Evolutionary conservation across 2,888 invertebrate species (phyloP).

Genomic region (Xestia rhomboidea): DNA sequence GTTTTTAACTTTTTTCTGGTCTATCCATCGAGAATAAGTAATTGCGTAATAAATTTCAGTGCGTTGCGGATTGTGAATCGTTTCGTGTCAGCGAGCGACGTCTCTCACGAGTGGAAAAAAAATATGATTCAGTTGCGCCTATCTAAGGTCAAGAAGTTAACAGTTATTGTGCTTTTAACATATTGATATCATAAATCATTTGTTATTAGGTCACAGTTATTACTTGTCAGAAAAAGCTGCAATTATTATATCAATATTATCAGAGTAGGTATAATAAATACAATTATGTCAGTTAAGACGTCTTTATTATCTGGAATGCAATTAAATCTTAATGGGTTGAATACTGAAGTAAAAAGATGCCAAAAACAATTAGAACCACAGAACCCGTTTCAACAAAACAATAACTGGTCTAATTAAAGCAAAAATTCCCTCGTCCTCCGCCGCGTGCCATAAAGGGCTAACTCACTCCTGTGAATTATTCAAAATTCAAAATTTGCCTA

Average conservation of each 20-base stretch:
- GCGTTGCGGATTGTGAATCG: slow-evolving; percentile 61
- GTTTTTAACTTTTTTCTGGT: slow-evolving; percentile 64
- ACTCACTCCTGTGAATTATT: slow-evolving; percentile 86
- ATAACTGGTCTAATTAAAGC: slow-evolving; percentile 71
- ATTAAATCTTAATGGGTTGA: slow-evolving; percentile 49
- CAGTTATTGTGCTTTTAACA: slow-evolving; percentile 70
- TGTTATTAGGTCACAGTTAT: slow-evolving; percentile 66
- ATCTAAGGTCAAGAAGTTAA: slow-evolving; percentile 71
- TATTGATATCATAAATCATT: slow-evolving; percentile 68
- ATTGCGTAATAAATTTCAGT: slow-evolving; percentile 65
- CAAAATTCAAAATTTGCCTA: slow-evolving; percentile 90
- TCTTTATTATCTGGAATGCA: slow-evolving; percentile 47
- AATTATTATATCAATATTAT: slow-evolving; percentile 54
- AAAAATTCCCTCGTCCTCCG: slow-evolving; percentile 69
- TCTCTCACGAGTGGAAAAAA: slow-evolving; percentile 69
- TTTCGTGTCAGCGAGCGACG: slow-evolving; percentile 68
- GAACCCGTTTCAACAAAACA: slow-evolving; percentile 63
- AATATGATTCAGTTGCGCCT: slow-evolving; percentile 62
- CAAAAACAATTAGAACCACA: slow-evolving; percentile 62
- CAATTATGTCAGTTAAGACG: slow-evolving; percentile 48
- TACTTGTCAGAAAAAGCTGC: slow-evolving; percentile 61
- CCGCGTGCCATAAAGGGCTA: slow-evolving; percentile 84
- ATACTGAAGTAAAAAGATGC: slow-evolving; percentile 48
- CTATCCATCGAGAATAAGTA: slow-evolving; percentile 63
- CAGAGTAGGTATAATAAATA: slow-evolving; percentile 51